These are phyloP conservation scores for Prenolepis imparis DNA, from an alignment of 2,888 invertebrate species.

Conservation along the genomic window DNA sequence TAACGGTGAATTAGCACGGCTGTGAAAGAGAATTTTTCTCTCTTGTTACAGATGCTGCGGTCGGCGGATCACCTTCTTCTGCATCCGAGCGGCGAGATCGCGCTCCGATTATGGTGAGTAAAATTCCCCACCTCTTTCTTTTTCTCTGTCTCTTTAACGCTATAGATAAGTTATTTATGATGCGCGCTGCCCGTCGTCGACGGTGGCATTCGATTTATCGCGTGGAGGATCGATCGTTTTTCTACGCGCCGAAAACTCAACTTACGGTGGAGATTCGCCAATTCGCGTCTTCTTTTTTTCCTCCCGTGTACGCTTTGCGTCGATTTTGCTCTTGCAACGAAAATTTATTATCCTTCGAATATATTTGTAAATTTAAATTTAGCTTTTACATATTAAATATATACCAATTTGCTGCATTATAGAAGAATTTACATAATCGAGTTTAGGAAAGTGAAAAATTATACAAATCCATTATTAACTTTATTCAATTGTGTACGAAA, in stretches of 20 bases:
- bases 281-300: neutral
- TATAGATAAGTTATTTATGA: conserved; percentile 72
- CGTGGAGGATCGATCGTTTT: conserved; percentile 36
- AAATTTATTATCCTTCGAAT: neutral
- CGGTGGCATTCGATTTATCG: conserved; percentile 50
- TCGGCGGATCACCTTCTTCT: conserved; percentile 72
- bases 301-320: neutral
- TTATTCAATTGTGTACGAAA: neutral
- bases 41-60: conserved; percentile 79
- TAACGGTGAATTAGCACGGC: conserved; percentile 72
- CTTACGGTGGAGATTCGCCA: neutral
- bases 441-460: neutral
- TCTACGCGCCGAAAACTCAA: conserved; percentile 47
- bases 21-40: conserved; percentile 61
- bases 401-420: neutral
- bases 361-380: neutral
- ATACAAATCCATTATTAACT: neutral
- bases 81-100: conserved; percentile 76
- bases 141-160: neutral
- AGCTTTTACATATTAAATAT: neutral
- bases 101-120: conserved; percentile 82
- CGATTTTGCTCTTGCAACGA: neutral
- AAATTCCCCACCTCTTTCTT: conserved; percentile 51
- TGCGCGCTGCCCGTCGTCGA: conserved; percentile 41
- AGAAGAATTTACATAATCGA: neutral